phyloP scores from a whole-genome alignment of 2,113 vertebrate genomes.

The Stigmatopora argus region DNA sequence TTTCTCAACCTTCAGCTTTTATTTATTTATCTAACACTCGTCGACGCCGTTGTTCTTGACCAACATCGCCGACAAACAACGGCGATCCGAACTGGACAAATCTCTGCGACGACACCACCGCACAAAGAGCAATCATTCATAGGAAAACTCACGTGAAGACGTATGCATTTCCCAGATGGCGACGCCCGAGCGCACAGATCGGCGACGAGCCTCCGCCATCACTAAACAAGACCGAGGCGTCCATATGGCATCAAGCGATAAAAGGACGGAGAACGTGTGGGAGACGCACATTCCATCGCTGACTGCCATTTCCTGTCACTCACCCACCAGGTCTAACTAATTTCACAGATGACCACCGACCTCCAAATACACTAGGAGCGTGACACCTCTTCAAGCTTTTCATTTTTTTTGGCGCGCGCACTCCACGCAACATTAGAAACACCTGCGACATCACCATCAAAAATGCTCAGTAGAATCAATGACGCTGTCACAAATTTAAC shows the following conservation, averaged over 20 bases:
- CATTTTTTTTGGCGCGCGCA: slow-evolving; percentile 7
- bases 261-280: slow-evolving; percentile 53
- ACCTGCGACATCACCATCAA: not conserved
- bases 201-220: slow-evolving; percentile 25
- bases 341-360: slow-evolving; percentile 61
- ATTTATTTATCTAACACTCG: not conserved
- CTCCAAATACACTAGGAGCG: slow-evolving; percentile 13
- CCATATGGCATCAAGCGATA: slow-evolving; percentile 58
- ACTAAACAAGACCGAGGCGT: slow-evolving; percentile 49
- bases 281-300: slow-evolving; percentile 60
- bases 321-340: slow-evolving; percentile 62
- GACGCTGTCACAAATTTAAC: not conserved
- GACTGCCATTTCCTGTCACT: slow-evolving; percentile 67
- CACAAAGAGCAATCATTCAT: not conserved
- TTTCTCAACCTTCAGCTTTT: too few species aligned
- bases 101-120: not conserved
- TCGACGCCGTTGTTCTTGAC: not conserved
- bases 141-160: not conserved
- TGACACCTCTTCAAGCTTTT: slow-evolving; percentile 20
- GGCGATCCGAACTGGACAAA: not conserved
- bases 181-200: slow-evolving; percentile 24
- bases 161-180: not conserved
- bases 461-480: not conserved
- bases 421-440: not conserved
- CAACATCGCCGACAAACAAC: not conserved